phyloP scores from a whole-genome alignment of 2,888 invertebrate genomes.

The Metalampra italica region DNA sequence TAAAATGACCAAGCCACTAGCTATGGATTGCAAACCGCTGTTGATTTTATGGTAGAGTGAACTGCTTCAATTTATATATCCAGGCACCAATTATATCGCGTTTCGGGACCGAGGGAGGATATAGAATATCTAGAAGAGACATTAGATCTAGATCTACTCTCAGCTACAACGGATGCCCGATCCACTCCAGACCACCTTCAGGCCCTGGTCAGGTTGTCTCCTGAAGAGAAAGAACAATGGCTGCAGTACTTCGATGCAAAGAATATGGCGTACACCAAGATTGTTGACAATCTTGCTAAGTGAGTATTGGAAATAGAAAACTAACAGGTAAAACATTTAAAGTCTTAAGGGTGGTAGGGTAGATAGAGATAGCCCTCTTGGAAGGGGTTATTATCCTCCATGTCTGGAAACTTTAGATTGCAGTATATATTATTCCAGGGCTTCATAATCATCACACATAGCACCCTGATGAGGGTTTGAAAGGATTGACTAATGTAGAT shows the following conservation, averaged over 20 bases:
- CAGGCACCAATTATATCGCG: constrained; percentile 59
- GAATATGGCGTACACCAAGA: constrained; percentile 41
- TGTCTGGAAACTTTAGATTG: background rate
- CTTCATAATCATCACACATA: too few relatives aligned
- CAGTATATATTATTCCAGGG: too few relatives aligned
- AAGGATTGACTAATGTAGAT: background rate
- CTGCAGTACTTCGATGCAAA: constrained; percentile 46
- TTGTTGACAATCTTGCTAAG: constrained; percentile 59
- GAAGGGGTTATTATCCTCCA: background rate
- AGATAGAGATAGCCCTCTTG: background rate
- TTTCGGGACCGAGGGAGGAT: constrained; percentile 42
- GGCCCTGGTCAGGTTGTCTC: constrained; percentile 50
- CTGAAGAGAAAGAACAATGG: constrained; percentile 53
- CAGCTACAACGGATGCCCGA: constrained; percentile 40
- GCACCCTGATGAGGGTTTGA: background rate
- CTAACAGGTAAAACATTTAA: background rate
- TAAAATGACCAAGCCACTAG: too few relatives aligned
- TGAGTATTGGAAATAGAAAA: constrained; percentile 21
- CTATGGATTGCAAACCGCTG: too few relatives aligned
- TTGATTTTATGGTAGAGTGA: too few relatives aligned
- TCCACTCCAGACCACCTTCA: constrained; percentile 44
- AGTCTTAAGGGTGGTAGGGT: background rate
- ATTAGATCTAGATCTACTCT: constrained; percentile 45
- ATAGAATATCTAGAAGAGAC: constrained; percentile 40
- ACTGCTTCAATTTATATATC: background rate